A percentile compares a stretch with the other conserved stretches of the same genome.
These are phyloP conservation scores for Pyrgilauda ruficollis DNA, from an alignment of 2,113 vertebrate genomes.

Conservation along the genomic window DNA sequence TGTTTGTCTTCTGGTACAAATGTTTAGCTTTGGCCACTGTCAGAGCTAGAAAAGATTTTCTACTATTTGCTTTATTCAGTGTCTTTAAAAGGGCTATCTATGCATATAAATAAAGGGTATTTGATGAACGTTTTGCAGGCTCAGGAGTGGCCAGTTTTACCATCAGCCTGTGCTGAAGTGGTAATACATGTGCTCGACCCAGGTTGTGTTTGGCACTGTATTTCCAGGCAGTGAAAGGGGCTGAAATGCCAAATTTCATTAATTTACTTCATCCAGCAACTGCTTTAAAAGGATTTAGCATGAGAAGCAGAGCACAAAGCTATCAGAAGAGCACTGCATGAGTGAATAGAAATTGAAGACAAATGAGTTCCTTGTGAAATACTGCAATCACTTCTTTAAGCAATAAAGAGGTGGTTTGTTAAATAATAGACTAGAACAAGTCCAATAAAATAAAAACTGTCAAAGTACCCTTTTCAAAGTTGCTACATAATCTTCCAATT, in stretches of 20 bases:
- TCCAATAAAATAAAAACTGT: slow-evolving; percentile 54
- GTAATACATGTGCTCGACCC: neutral
- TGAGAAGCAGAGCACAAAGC: slow-evolving; percentile 45
- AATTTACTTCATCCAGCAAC: neutral
- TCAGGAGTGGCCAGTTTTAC: neutral
- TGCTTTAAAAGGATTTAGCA: slow-evolving; percentile 44
- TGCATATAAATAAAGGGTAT: neutral
- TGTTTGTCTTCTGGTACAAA: neutral
- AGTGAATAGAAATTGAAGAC: slow-evolving; percentile 47
- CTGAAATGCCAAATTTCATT: slow-evolving; percentile 27
- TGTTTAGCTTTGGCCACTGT: neutral
- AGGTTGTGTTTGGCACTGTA: neutral
- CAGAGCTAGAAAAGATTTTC: neutral
- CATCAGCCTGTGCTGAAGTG: neutral
- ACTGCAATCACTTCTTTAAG: slow-evolving; percentile 56
- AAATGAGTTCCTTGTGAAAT: slow-evolving; percentile 53
- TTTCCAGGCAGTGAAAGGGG: neutral
- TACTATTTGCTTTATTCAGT: neutral
- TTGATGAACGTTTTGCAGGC: neutral
- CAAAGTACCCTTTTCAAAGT: slow-evolving; percentile 44
- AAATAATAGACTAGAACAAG: slow-evolving; percentile 62
- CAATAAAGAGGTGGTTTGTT: slow-evolving; percentile 57
- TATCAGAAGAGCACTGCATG: neutral
- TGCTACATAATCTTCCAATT: slow-evolving; percentile 48
- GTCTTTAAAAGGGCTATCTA: neutral